A percentile compares a stretch with the other conserved stretches of the same genome.
These are phyloP conservation scores for Thymelicus sylvestris DNA, from an alignment of 2,888 invertebrate species.

Conservation along the genomic window DNA sequence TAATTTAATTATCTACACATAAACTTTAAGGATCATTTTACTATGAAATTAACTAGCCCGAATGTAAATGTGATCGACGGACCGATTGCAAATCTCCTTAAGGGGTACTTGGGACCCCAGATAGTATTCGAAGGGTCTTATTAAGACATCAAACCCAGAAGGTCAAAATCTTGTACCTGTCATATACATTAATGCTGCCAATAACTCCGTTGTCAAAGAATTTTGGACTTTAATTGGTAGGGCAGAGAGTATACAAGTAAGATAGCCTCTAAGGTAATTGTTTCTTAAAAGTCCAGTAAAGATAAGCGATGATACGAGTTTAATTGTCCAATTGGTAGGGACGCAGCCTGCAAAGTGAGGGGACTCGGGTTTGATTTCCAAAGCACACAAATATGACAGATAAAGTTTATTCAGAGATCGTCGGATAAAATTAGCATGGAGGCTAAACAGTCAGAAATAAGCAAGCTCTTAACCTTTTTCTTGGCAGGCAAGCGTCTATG, in stretches of 20 bases:
- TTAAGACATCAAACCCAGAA: constrained; percentile 70
- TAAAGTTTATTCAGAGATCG: too few relatives aligned
- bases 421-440: too few relatives aligned
- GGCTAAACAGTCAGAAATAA: too few relatives aligned
- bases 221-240: constrained; percentile 43
- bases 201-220: constrained; percentile 24
- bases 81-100: constrained; percentile 45
- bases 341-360: too few relatives aligned
- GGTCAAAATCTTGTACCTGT: constrained; percentile 63
- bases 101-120: constrained; percentile 45
- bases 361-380: too few relatives aligned
- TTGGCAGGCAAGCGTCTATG: too few relatives aligned
- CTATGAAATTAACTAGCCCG: constrained; percentile 24
- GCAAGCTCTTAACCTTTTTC: too few relatives aligned
- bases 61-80: constrained; percentile 50
- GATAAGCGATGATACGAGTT: constrained; percentile 23
- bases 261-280: constrained; percentile 1
- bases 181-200: constrained; percentile 49
- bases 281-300: neutral
- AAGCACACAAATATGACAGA: too few relatives aligned
- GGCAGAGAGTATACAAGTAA: neutral
- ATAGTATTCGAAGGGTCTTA: constrained; percentile 58
- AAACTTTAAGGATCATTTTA: neutral
- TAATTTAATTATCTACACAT: too few relatives aligned
- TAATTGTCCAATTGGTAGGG: neutral